Base-by-base conservation (phyloP, 2,113 vertebrate genomes). In the Chunga burmeisteri region DNA sequence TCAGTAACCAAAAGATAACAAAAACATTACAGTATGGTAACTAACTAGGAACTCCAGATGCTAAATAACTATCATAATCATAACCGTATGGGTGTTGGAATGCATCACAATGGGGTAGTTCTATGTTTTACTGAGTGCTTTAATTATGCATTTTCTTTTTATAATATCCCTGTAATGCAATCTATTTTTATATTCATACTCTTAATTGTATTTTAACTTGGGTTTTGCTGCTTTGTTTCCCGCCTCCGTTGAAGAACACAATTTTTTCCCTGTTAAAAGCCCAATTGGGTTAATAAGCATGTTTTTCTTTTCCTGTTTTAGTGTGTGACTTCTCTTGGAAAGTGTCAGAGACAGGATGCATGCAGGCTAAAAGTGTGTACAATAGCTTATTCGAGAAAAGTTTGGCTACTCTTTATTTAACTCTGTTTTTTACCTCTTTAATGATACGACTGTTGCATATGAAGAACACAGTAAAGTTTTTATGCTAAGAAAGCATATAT, bases 101-200 rank as follows among this genome's bases (percentile, higher is more conserved):
- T 93, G 90, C 72, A 63, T 84, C 92, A 67, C 72, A 71, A 47
- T 9, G 29, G 59, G 59, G 56, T 11, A 5, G 55, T 73, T 46
- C 30, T 92, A 70, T 27, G 47, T 71, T 93, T 86, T 88, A 94
- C 47, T 81, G 79, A 92, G 82, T 46, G 59, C 30, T 88, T 95
- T 95, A 88, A 94, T 86, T 84, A 71, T 44, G 56, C 27, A 44
- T 95, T 95, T 95, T 81, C 88, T 77, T 94, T 93, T 86, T 94
- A 92, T 92, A 95, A 93, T 61, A 88, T 74, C 59, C 47, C 55
- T 84, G 47, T 52, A 96, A 93, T 42, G 30, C 29, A 86, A 81
- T 84, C 68, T 78, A 10, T 71, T 73, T 47, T 52, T 86, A 42
- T 58, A 92, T 42, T 74, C 81, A 56, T 77, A 61, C 44, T 44